Conservation (phyloP, 2,888 invertebrate species). For the Acrocera orbiculus region DNA sequence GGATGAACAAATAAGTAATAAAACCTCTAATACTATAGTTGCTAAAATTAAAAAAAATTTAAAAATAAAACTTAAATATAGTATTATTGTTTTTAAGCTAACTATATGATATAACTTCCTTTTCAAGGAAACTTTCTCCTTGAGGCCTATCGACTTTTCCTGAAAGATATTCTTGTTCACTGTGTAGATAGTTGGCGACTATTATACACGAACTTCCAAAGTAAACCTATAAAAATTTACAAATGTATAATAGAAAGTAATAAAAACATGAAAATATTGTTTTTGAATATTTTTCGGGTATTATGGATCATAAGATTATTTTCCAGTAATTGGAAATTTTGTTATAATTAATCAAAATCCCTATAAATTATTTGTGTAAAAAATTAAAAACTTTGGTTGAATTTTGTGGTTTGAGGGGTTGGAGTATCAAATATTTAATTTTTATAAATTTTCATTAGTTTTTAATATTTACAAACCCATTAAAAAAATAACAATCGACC, state of each 20-base stretch:
- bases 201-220: conserved; percentile 45
- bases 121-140: conserved; percentile 40
- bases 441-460: too few species aligned
- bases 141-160: conserved; percentile 38
- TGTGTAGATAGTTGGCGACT: conserved; percentile 44
- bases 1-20: conserved; percentile 46
- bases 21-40: conserved; percentile 52
- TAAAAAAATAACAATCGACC: too few species aligned
- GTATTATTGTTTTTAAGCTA: conserved; percentile 11
- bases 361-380: too few species aligned
- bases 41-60: conserved; percentile 31
- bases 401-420: too few species aligned
- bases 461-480: too few species aligned
- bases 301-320: too few species aligned
- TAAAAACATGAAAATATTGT: not conserved
- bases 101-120: conserved; percentile 31
- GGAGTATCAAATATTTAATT: too few species aligned
- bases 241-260: conserved; percentile 1
- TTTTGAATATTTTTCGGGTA: not conserved
- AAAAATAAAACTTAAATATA: conserved; percentile 7
- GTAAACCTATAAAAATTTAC: conserved; percentile 40
- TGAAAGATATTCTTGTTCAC: conserved; percentile 45
- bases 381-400: too few species aligned
- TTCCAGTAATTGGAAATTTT: too few species aligned
- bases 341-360: too few species aligned